Conservation (phyloP, 2,113 vertebrate species). For the Oreocharis arfaki region DNA sequence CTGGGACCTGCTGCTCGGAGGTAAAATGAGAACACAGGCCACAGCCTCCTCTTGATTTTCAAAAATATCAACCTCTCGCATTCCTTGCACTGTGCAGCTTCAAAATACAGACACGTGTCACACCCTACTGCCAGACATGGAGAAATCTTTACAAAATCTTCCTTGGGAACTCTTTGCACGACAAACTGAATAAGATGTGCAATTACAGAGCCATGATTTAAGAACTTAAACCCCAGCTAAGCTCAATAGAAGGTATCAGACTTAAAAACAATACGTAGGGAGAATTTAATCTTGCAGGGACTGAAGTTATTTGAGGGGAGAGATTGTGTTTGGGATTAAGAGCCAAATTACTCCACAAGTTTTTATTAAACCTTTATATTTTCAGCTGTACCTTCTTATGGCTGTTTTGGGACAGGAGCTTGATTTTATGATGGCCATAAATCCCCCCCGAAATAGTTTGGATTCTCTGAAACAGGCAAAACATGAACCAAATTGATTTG, state of each 20-base stretch:
- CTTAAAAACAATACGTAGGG: conserved; percentile 38
- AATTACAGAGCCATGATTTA: conserved; percentile 54
- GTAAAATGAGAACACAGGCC: neutral
- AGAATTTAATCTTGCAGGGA: conserved; percentile 48
- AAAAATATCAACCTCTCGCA: neutral
- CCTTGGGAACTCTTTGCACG: neutral
- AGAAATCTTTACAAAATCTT: conserved; percentile 17
- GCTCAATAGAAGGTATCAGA: conserved; percentile 36
- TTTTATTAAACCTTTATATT: conserved; percentile 46
- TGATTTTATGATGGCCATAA: neutral
- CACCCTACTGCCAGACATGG: neutral
- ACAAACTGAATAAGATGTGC: conserved; percentile 20
- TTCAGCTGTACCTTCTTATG: conserved; percentile 1
- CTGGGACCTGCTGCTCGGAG: neutral
- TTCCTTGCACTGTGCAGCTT: neutral
- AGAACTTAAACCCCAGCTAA: conserved; percentile 55
- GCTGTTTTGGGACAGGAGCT: neutral
- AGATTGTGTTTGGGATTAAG: conserved; percentile 54
- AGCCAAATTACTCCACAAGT: conserved; percentile 30
- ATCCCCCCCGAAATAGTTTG: neutral
- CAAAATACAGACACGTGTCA: neutral
- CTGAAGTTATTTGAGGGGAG: conserved; percentile 16
- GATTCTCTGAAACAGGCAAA: neutral
- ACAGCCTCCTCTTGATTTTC: neutral
- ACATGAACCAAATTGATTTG: conserved; percentile 3